phyloP scores from a whole-genome alignment of 2,888 invertebrate species.

The Synanthedon andrenaeformis region DNA sequence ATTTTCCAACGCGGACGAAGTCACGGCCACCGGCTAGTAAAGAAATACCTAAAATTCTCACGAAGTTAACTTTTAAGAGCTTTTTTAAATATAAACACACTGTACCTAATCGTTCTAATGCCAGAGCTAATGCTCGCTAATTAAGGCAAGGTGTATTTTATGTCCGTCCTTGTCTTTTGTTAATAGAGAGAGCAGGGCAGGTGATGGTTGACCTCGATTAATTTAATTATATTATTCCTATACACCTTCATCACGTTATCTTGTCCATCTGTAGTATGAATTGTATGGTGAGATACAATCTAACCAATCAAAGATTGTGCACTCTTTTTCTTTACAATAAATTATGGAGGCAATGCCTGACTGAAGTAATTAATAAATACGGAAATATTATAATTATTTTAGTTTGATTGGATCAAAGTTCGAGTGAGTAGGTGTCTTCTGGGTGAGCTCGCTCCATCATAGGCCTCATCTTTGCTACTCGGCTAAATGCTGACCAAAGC shows the following conservation, averaged over 20 bases:
- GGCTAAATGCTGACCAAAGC: too few species aligned
- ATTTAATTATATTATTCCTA: slow-evolving; percentile 51
- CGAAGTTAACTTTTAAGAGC: too few species aligned
- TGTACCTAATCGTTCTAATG: neutral
- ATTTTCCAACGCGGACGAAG: too few species aligned
- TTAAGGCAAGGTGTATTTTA: slow-evolving; percentile 23
- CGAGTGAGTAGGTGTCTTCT: too few species aligned
- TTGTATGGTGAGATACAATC: slow-evolving; percentile 11
- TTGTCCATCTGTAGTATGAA: slow-evolving; percentile 30
- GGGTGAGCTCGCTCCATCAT: too few species aligned
- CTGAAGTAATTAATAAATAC: neutral
- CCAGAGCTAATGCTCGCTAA: neutral
- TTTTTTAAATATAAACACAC: too few species aligned
- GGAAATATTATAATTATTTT: too few species aligned
- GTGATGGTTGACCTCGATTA: slow-evolving; percentile 32
- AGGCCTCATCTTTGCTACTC: too few species aligned
- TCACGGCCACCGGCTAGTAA: too few species aligned
- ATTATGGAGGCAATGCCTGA: neutral
- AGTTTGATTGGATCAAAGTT: too few species aligned
- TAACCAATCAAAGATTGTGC: slow-evolving; percentile 23
- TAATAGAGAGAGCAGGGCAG: slow-evolving; percentile 25
- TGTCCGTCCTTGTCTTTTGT: slow-evolving; percentile 18
- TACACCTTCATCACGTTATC: slow-evolving; percentile 27
- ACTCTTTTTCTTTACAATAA: slow-evolving; percentile 7
- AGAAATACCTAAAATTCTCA: too few species aligned